Evolutionary conservation across 1,140 invertebrate genomes (phyloP), one percentile per base, ranked within the genome.

Genomic region (Ceratina japonica): DNA sequence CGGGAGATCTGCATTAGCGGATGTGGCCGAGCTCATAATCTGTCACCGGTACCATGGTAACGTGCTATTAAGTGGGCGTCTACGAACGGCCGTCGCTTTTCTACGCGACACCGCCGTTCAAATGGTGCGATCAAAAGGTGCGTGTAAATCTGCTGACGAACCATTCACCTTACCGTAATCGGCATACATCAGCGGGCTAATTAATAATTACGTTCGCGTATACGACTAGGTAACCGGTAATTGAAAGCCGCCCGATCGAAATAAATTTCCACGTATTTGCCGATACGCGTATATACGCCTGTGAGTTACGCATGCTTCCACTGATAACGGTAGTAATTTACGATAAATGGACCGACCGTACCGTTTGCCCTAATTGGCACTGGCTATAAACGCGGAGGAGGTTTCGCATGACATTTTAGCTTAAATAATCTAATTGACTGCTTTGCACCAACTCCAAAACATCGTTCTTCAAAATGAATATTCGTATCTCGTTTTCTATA

Each of bases 21-120:
- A 84, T 74, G 20, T n/a, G 79, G 64, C 69, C 44, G 20, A 24
- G 64, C 68, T 85, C 80, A 84, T 85, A 85, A 82, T 86, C 75
- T 71, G 70, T 84, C 75, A 80, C 76, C 59, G 64, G 31, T 27
- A 49, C 64, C 37, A 37, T 12, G 37, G 37, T 37, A 83, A 84
- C 61, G 61, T 51, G 52, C 75, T 27, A 84, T 85, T 79, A 84
- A 73, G 56, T 65, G 78, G 61, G 74, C 73, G 74, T 83, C 37
- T 56, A 61, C 20, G 51, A 20, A 70, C 20, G 18, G 15, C 37
- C 52, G 18, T 18, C 37, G 70, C 61, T 77, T 84, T 70, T 66
- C 63, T 59, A 72, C 51, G n/a, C 44, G 61, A 56, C 76, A 69
- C 18, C 66, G 51, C 8, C 1, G 24, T n/a, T 64, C 59, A n/a